A percentile compares a stretch with the other conserved stretches of the same genome.
These are phyloP conservation scores for Heterocephalus glaber DNA, from an alignment of 2,113 vertebrate genomes.

Conservation along the genomic window DNA sequence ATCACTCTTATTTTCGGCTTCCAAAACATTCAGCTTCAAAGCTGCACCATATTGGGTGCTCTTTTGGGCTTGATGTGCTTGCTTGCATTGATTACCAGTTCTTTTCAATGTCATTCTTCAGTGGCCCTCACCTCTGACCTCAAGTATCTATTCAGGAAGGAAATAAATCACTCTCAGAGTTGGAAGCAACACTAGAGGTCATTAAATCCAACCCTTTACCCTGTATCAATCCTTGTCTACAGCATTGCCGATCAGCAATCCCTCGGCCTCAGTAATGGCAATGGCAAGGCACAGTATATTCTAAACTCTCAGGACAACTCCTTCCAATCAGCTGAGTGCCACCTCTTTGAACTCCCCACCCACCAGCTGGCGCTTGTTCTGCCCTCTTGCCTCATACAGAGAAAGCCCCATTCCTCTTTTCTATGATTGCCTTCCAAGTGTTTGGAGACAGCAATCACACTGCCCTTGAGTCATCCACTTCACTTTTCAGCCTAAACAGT, in stretches of 20 bases:
- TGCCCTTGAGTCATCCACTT: background rate
- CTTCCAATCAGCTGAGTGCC: background rate
- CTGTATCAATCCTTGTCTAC: background rate
- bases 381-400: background rate
- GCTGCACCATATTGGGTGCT: background rate
- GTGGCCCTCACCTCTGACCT: background rate
- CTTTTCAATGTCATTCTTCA: background rate
- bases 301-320: background rate
- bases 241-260: background rate
- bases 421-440: background rate
- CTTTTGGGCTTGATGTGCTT: background rate
- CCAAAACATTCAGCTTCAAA: background rate
- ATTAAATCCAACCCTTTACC: conserved; percentile 19
- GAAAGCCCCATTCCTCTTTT: conserved; percentile 6
- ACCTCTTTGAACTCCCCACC: background rate
- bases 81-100: background rate
- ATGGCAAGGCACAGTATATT: background rate
- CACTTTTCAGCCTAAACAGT: background rate
- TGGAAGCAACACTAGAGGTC: conserved; percentile 39
- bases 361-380: background rate
- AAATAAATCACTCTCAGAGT: conserved; percentile 58
- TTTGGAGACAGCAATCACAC: background rate
- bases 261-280: background rate
- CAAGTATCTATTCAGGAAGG: conserved; percentile 38
- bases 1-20: background rate